A percentile compares a stretch with the other conserved stretches of the same genome.
Conservation (phyloP, 2,113 vertebrate species). For the Cercopithecus mona region DNA sequence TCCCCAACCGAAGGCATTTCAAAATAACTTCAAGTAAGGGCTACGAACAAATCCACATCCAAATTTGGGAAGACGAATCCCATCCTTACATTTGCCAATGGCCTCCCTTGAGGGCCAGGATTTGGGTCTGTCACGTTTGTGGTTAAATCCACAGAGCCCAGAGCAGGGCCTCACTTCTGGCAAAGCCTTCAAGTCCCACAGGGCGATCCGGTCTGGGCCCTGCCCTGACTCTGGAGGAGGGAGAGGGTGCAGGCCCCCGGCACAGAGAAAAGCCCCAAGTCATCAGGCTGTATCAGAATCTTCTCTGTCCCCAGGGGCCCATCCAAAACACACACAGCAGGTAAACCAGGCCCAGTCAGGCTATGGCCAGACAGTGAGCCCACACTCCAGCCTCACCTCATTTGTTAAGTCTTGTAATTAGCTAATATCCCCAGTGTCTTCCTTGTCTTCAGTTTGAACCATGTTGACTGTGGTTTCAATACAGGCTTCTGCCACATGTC, state of each 20-base stretch:
- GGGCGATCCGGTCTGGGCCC: neutral
- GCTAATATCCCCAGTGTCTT: neutral
- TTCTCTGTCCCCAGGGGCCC: neutral
- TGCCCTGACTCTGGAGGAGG: neutral
- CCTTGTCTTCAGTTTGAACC: neutral
- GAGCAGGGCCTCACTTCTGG: neutral
- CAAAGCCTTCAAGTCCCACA: neutral
- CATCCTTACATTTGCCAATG: neutral
- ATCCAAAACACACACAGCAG: neutral
- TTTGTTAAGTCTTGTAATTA: neutral
- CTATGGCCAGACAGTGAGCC: neutral
- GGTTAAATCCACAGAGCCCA: too few relatives aligned
- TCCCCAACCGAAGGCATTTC: neutral
- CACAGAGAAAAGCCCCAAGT: neutral
- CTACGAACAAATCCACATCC: neutral
- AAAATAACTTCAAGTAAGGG: neutral
- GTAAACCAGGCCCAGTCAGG: neutral
- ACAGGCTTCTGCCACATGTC: neutral
- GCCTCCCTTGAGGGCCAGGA: neutral
- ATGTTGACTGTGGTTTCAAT: neutral
- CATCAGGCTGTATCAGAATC: neutral
- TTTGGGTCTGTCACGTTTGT: neutral
- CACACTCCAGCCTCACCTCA: neutral
- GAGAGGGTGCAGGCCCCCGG: neutral
- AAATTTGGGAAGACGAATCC: neutral